A percentile compares a stretch with the other conserved stretches of the same genome.
phyloP scores from a whole-genome alignment of 1,140 invertebrate genomes.

The Luehdorfia chinensis region DNA sequence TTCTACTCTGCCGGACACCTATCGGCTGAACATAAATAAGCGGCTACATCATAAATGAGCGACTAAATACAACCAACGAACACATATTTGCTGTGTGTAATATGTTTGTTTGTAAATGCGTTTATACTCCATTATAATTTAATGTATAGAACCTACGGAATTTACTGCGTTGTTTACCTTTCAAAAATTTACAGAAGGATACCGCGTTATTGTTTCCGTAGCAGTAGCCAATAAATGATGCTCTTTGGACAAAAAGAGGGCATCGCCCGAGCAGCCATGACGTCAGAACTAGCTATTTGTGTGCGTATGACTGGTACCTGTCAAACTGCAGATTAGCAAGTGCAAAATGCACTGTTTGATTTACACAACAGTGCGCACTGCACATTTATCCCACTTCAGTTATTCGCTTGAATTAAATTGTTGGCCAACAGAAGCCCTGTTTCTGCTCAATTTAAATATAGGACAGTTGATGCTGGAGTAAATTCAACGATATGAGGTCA shows the following conservation, averaged over 20 bases:
- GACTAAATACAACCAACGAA: no score
- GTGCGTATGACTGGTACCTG: conserved; percentile 51
- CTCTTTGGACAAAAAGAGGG: conserved; percentile 38
- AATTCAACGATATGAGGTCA: background rate
- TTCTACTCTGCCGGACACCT: no score
- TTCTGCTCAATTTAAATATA: conserved; percentile 8
- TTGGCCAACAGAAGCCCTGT: conserved; percentile 1
- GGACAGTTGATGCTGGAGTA: conserved; percentile 3
- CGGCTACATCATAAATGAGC: no score
- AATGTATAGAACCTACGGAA: background rate
- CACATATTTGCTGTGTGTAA: no score
- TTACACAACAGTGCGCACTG: conserved; percentile 33
- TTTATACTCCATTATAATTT: no score
- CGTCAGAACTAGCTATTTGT: conserved; percentile 55
- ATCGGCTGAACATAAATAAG: no score
- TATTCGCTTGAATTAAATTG: conserved; percentile 5
- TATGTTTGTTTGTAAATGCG: no score
- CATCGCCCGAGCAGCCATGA: conserved; percentile 49
- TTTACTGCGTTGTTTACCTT: background rate
- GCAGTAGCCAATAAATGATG: conserved; percentile 14
- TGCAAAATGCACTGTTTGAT: conserved; percentile 37
- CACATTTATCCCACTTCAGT: conserved; percentile 21
- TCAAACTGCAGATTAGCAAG: conserved; percentile 57
- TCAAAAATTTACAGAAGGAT: conserved; percentile 14
- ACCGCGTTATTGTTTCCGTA: conserved; percentile 15